Evolutionary conservation across 37 sponge, comb jelly and placozoan species (phyloP).

Genomic region (Chondrosia reniformis): DNA sequence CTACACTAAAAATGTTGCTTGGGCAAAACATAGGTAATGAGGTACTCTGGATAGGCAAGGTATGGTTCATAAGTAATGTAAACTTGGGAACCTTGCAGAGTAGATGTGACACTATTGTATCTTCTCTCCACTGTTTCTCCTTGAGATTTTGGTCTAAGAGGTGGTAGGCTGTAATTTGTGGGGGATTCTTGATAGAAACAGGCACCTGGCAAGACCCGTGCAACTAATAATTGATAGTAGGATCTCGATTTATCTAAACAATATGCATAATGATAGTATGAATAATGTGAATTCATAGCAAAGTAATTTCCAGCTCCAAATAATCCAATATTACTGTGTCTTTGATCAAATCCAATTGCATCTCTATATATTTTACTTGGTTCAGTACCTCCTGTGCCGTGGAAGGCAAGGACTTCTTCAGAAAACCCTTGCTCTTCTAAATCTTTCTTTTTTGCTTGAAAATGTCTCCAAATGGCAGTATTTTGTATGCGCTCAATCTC

Average conservation of each 20-base stretch:
- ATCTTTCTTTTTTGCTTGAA: neutral
- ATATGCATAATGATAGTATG: constrained; percentile 1
- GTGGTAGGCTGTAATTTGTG: neutral
- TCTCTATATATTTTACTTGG: constrained; percentile 14
- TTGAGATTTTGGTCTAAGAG: neutral
- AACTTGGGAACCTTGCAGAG: neutral
- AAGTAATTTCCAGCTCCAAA: constrained; percentile 29
- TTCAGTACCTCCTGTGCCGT: constrained; percentile 14
- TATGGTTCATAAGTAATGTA: neutral
- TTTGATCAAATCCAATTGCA: constrained; percentile 20
- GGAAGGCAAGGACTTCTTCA: constrained; percentile 19
- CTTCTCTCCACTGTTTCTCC: neutral
- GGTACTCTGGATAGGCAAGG: constrained; percentile 13
- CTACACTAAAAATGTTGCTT: too few relatives aligned
- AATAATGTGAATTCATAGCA: constrained; percentile 29
- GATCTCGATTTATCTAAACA: neutral
- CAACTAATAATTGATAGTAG: neutral
- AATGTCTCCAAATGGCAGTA: neutral
- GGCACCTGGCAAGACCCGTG: constrained; percentile 1
- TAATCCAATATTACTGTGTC: neutral
- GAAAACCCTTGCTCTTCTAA: neutral
- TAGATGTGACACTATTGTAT: neutral
- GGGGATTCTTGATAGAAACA: neutral
- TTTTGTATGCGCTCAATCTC: constrained; percentile 31
- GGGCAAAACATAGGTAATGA: too few relatives aligned